Percentiles rank a stretch among this genome's conserved stretches.
Evolutionary conservation across 2,888 invertebrate species (phyloP).

Genomic region (Cephus sareptanus): DNA sequence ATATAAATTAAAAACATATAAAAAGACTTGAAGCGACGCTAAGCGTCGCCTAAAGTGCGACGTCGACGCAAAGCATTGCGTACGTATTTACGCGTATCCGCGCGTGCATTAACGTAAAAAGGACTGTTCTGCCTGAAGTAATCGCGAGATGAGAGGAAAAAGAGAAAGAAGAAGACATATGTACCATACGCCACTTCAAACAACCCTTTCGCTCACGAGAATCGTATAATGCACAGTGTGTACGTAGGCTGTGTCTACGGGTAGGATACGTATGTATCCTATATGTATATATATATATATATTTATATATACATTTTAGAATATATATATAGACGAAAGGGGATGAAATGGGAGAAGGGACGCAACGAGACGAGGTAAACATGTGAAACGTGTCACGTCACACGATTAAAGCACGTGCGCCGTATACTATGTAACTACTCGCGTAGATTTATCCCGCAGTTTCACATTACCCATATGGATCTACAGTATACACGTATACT

Average conservation of each 20-base stretch:
- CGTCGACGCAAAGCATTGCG: neutral
- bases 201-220: neutral
- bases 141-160: neutral
- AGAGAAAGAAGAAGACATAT: neutral
- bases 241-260: neutral
- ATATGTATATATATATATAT: too few species aligned
- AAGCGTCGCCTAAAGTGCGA: neutral
- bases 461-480: neutral
- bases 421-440: neutral
- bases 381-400: slow-evolving; percentile 37
- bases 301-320: neutral
- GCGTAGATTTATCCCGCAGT: neutral
- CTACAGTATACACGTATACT: neutral
- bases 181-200: neutral
- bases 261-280: neutral
- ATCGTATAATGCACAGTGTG: neutral
- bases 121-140: neutral
- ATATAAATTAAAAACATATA: neutral
- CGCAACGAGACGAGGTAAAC: slow-evolving; percentile 30
- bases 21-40: neutral
- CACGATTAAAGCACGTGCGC: slow-evolving; percentile 39
- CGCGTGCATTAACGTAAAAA: neutral
- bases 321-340: neutral
- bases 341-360: slow-evolving; percentile 12
- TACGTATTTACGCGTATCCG: neutral